Base-by-base conservation (phyloP, 2,888 invertebrate species). In the Epinotia nisella region DNA sequence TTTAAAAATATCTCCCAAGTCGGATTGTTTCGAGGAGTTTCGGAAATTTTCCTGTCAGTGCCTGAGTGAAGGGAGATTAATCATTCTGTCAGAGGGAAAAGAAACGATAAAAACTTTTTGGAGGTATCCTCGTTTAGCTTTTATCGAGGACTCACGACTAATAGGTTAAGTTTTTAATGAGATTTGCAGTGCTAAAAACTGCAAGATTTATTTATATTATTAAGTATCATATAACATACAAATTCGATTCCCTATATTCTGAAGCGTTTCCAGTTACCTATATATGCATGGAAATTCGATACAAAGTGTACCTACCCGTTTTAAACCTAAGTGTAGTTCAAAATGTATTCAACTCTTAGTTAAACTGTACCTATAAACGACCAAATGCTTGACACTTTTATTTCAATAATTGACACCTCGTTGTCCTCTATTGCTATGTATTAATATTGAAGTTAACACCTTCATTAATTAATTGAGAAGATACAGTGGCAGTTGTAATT, bases 51-150 rank as follows among this genome's bases (percentile, higher is more conserved):
- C 84, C 81, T 81, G 86, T 84, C 85, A 81, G 83, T 79, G 76
- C 79, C 75, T 75, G 81, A 82, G 80, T 83, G 84, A 84, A 80
- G 78, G 78, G 76, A 79, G 79, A 89, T 89, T 85, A 83, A 89
- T 89, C 82, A 84, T 82, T 75, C 80, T 82, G 86, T 87, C 83
- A 79, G 76, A 79, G 74, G 79, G 82, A 80, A 80, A 80, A 77
- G 75, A 68, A 73, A 74, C 65, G 67, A 75, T 74, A 70, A 77
- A 74, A 76, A 76, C 64, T 73, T 74, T 69, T 74, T 39, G 45
- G 53, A 60, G 65, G 60, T 70, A 66, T 64, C 70, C 51, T 60
- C 35, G 35, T 29, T 58, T 58, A 45, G 51, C 10, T 49, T 9
- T 41, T 24, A 17, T 58, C 29, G 39, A 59, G 62, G 55, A 49